Conservation (phyloP, 1,140 invertebrate genomes). For the Aphelenchoides besseyi region DNA sequence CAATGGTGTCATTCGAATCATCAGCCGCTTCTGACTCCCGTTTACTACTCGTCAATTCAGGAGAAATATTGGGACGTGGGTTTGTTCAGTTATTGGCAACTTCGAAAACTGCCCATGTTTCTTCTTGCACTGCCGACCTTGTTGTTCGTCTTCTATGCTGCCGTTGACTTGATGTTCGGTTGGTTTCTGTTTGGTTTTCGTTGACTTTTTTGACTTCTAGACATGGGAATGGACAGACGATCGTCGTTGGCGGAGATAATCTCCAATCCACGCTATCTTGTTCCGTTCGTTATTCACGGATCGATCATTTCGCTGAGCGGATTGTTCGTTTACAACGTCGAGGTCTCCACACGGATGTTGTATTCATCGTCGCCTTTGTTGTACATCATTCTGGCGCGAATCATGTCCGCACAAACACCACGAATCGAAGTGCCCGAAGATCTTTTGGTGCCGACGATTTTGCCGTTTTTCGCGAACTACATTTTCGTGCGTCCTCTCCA, state of each 20-base stretch:
- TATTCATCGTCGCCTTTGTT: constrained; percentile 48
- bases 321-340: constrained; percentile 46
- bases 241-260: constrained; percentile 30
- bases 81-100: constrained; percentile 46
- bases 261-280: constrained; percentile 27
- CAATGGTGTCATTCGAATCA: constrained; percentile 35
- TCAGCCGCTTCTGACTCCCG: constrained; percentile 32
- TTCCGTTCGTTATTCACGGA: constrained; percentile 46
- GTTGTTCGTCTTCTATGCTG: constrained; percentile 39
- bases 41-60: constrained; percentile 42
- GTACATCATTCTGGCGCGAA: constrained; percentile 47
- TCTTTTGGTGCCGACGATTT: constrained; percentile 36
- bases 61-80: constrained; percentile 53
- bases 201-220: constrained; percentile 5
- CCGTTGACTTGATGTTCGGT: constrained; percentile 25
- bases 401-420: constrained; percentile 45
- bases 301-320: constrained; percentile 38
- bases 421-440: constrained; percentile 39
- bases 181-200: no score
- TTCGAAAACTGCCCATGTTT: constrained; percentile 45
- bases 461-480: constrained; percentile 48
- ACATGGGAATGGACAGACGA: constrained; percentile 12
- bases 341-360: constrained; percentile 40
- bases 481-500: constrained; percentile 32
- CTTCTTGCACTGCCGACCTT: constrained; percentile 43